Evolutionary conservation across 2,113 vertebrate genomes (phyloP).

Genomic region (Mastomys coucha): DNA sequence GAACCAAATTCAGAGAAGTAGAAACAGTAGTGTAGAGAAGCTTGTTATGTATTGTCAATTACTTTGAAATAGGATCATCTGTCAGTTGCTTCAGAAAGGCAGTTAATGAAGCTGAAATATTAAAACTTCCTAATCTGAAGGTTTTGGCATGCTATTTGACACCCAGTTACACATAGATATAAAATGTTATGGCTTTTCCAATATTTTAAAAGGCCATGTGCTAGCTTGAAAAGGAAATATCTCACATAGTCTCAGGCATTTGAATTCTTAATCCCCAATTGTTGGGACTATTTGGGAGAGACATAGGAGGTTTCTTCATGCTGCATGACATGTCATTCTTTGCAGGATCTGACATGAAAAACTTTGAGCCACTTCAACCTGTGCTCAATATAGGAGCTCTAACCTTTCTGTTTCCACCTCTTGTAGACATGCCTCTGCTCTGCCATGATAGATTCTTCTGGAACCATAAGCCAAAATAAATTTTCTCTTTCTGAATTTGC

Average conservation of each 20-base stretch:
- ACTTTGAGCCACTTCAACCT: background rate
- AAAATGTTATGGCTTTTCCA: background rate
- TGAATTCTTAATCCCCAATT: background rate
- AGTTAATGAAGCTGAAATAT: background rate
- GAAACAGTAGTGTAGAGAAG: background rate
- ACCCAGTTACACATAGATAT: background rate
- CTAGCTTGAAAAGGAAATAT: background rate
- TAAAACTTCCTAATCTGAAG: conserved; percentile 1
- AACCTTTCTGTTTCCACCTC: background rate
- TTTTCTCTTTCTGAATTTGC: background rate
- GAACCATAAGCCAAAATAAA: background rate
- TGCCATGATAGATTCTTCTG: background rate
- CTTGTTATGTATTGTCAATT: background rate
- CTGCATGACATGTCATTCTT: no score
- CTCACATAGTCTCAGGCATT: background rate
- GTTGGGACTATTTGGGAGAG: background rate
- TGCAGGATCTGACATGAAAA: background rate
- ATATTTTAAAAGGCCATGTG: background rate
- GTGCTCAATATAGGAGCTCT: background rate
- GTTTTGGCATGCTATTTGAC: background rate
- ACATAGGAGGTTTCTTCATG: background rate
- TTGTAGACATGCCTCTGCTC: background rate
- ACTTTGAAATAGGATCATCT: background rate
- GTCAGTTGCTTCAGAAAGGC: background rate
- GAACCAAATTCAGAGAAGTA: background rate